Evolutionary conservation across 2,888 invertebrate genomes (phyloP).

Genomic region (Phyto melanocephala): DNA sequence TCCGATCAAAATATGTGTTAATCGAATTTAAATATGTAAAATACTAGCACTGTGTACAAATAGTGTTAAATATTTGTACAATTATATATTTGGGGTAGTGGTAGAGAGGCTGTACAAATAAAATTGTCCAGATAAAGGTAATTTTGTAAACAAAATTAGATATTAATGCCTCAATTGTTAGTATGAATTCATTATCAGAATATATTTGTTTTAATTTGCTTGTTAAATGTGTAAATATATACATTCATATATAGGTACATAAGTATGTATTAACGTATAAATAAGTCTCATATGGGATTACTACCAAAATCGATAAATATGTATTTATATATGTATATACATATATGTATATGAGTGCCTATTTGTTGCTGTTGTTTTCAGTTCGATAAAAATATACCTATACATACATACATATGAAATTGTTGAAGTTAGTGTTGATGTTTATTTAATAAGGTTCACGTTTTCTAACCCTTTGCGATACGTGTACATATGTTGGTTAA

Average conservation of each 20-base stretch:
- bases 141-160: neutral
- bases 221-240: neutral
- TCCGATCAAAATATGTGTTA: conserved; percentile 1
- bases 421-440: neutral
- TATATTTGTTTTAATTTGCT: neutral
- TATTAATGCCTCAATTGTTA: conserved; percentile 3
- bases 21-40: neutral
- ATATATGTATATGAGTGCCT: too few relatives aligned
- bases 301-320: neutral
- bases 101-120: neutral
- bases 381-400: too few relatives aligned
- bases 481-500: too few relatives aligned
- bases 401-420: too few relatives aligned
- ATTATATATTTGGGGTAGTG: neutral
- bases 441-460: too few relatives aligned
- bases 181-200: neutral
- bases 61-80: too few relatives aligned
- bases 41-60: neutral
- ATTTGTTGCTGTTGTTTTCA: neutral
- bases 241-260: too few relatives aligned
- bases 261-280: too few relatives aligned
- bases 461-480: too few relatives aligned
- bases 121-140: conserved; percentile 24
- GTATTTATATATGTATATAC: too few relatives aligned
- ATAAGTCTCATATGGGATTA: neutral